Evolutionary conservation across 2,888 invertebrate genomes (phyloP).

Genomic region (Ophonus ardosiacus): DNA sequence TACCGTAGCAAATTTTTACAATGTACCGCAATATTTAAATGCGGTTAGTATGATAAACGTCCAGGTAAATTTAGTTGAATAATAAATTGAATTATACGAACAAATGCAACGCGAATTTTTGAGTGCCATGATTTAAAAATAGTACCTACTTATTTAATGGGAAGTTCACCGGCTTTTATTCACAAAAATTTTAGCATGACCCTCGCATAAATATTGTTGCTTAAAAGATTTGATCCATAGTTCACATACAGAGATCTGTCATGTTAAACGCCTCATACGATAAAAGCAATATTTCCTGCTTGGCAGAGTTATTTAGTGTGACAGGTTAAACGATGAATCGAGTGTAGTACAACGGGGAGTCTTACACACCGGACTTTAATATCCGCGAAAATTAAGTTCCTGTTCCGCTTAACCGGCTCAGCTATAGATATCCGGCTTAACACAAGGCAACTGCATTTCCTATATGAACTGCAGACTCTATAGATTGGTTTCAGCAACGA

Average conservation of each 20-base stretch:
- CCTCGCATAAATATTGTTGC: too few relatives aligned
- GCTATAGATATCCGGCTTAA: background rate
- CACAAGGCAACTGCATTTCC: background rate
- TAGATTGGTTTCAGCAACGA: background rate
- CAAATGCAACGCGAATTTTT: too few relatives aligned
- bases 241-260: background rate
- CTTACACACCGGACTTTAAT: conserved; percentile 39
- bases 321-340: conserved; percentile 39
- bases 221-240: too few relatives aligned
- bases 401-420: conserved; percentile 20
- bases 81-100: too few relatives aligned
- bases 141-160: too few relatives aligned
- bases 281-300: conserved; percentile 38
- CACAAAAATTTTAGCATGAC: too few relatives aligned
- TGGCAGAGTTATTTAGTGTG: conserved; percentile 9
- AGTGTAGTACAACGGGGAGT: conserved; percentile 37
- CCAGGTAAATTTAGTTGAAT: too few relatives aligned
- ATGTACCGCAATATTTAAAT: too few relatives aligned
- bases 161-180: too few relatives aligned
- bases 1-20: too few relatives aligned
- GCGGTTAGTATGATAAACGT: too few relatives aligned
- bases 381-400: conserved; percentile 50
- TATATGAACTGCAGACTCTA: background rate
- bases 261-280: background rate
- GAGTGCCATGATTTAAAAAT: too few relatives aligned